Conservation (phyloP, 2,113 vertebrate species). For the Vanacampus margaritifer region DNA sequence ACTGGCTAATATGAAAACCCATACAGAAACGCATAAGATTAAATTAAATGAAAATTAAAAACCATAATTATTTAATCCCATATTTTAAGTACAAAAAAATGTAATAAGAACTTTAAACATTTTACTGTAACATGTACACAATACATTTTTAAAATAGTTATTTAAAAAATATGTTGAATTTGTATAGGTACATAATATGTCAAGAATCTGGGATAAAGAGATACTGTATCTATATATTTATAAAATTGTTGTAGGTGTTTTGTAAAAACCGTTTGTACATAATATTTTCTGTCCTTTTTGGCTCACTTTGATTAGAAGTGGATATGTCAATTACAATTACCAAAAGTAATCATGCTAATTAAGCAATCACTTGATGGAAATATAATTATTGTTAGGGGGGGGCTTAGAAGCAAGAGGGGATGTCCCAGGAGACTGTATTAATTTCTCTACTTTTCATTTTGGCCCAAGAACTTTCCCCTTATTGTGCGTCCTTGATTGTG, state of each 20-base stretch:
- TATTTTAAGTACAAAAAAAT: background rate
- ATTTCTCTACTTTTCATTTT: constrained; percentile 69
- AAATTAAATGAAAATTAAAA: constrained; percentile 33
- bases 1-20: constrained; percentile 21
- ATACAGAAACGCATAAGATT: constrained; percentile 41
- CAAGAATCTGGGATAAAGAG: background rate
- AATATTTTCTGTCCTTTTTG: background rate
- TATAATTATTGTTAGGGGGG: constrained; percentile 67
- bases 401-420: constrained; percentile 14
- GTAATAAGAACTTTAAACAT: background rate
- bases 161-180: background rate
- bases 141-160: background rate
- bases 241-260: background rate
- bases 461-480: constrained; percentile 56
- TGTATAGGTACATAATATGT: background rate
- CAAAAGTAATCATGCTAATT: constrained; percentile 77
- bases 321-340: constrained; percentile 72
- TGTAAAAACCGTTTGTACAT: background rate
- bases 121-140: background rate
- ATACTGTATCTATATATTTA: too few relatives aligned
- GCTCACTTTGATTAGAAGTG: constrained; percentile 20
- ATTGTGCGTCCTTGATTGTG: constrained; percentile 51
- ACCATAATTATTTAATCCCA: constrained; percentile 10
- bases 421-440: constrained; percentile 66
- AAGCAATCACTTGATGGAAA: constrained; percentile 78